These are phyloP conservation scores for Calyptommatus sinebrachiatus DNA, from an alignment of 2,113 vertebrate genomes.

Conservation along the genomic window DNA sequence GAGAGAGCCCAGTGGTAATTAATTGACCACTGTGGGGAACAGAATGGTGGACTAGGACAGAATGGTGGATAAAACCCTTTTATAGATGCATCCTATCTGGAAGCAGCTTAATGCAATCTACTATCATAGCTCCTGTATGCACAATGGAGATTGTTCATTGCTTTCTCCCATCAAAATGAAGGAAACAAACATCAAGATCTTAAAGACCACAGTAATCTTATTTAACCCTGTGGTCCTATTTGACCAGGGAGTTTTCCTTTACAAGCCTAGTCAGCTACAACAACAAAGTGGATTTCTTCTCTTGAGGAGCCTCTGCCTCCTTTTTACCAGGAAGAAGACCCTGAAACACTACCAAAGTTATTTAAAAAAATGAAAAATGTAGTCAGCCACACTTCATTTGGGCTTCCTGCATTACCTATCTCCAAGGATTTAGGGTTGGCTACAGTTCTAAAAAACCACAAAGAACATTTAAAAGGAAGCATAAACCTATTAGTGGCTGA, in stretches of 20 bases:
- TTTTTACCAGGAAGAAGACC: background rate
- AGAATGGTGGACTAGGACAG: too few relatives aligned
- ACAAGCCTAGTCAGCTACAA: background rate
- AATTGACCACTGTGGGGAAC: too few relatives aligned
- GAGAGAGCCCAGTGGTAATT: too few relatives aligned
- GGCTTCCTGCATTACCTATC: background rate
- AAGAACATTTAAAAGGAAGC: background rate
- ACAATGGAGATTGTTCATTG: background rate
- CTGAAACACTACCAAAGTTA: background rate
- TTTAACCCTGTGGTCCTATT: too few relatives aligned
- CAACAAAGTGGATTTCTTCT: too few relatives aligned
- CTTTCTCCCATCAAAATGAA: background rate
- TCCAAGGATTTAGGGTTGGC: background rate
- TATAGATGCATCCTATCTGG: too few relatives aligned
- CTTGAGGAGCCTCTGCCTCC: too few relatives aligned
- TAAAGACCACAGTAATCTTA: too few relatives aligned
- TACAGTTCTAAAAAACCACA: background rate
- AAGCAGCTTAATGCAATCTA: background rate
- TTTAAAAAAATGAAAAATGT: background rate
- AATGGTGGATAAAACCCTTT: too few relatives aligned
- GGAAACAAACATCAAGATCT: too few relatives aligned
- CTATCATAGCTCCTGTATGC: background rate
- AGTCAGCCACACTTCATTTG: background rate
- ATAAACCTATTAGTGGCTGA: background rate
- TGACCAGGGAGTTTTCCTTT: too few relatives aligned